Evolutionary conservation across 2,888 invertebrate species (phyloP), one percentile per base, ranked within the genome.

Genomic region (Hetaerina titia): DNA sequence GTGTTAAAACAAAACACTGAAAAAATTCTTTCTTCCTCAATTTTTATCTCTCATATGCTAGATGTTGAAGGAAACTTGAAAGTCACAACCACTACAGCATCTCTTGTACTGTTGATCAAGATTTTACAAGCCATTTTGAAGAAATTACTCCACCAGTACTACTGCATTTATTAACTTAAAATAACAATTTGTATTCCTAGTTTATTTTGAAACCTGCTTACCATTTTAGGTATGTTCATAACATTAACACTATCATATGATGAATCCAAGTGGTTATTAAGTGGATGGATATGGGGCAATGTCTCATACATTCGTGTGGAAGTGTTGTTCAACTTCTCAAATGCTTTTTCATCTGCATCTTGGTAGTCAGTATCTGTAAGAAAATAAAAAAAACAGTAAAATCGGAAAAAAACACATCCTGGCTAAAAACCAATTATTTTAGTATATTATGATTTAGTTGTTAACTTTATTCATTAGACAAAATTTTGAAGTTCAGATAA

Each of bases 281-380:
- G 74, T 31, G 90, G 95, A 56, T 95, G 95, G 25, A 95, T 90
- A 56, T 95, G 95, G 19, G 95, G 94, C 95, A 94, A 74, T 81
- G 90, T 95, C 63, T 95, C 96, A 95, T 97, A 97, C 95, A 96
- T 96, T 95, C 97, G 96, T 56, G 96, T 96, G 7, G 97, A 96
- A n/a, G 97, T 96, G 95, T 97, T 97, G 96, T 97, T 97, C 95
- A 97, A 96, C 95, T 97, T 96, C 96, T 97, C 97, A 96, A 97
- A 97, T 17, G 97, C 97, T 95, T 97, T 96, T 95, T 97, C 97
- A 95, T 97, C 97, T 95, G 96, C 96, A 95, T 97, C 97, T 95
- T 97, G 97, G 95, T 97, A 97, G 96, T 97, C 97, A 95, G 97
- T 97, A 88, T 97, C 95, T 95, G 95, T 6, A 95, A 95, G 25